Conservation (phyloP, 2,888 invertebrate species). For the Drosophila nr. perissopoda region DNA sequence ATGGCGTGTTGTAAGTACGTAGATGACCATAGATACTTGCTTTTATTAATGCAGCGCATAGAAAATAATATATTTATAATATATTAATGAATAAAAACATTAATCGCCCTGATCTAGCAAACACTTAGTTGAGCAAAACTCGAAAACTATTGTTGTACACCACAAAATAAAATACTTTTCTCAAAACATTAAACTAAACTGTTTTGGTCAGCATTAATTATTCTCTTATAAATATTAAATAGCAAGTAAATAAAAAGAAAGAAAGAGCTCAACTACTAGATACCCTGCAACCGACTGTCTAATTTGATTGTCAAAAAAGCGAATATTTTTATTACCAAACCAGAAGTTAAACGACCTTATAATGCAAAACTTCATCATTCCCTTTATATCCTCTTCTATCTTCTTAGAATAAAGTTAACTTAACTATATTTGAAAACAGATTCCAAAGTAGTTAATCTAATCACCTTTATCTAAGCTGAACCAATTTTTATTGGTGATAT, state of each 20-base stretch:
- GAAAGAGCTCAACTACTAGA: not conserved
- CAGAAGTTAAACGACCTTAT: too few species aligned
- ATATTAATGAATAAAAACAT: not conserved
- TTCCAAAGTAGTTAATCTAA: not conserved
- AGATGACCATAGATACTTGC: not conserved
- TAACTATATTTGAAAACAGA: not conserved
- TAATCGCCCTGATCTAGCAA: not conserved
- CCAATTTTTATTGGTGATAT: too few species aligned
- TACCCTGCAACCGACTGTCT: not conserved
- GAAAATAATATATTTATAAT: not conserved
- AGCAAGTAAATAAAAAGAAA: not conserved
- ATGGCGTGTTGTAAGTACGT: conserved; percentile 62
- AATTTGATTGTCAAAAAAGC: not conserved
- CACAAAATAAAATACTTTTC: not conserved
- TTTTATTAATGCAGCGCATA: conserved; percentile 5
- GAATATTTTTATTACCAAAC: not conserved
- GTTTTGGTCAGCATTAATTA: not conserved
- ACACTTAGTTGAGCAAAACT: not conserved
- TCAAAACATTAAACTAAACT: not conserved
- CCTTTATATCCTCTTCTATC: not conserved
- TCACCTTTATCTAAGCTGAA: fast-evolving
- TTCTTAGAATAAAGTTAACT: not conserved
- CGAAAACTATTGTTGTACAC: not conserved
- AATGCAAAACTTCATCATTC: not conserved
- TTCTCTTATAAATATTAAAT: not conserved